Percentiles rank a stretch among this genome's conserved stretches.
phyloP scores from a whole-genome alignment of 2,888 invertebrate genomes.

The Axea sp. region DNA sequence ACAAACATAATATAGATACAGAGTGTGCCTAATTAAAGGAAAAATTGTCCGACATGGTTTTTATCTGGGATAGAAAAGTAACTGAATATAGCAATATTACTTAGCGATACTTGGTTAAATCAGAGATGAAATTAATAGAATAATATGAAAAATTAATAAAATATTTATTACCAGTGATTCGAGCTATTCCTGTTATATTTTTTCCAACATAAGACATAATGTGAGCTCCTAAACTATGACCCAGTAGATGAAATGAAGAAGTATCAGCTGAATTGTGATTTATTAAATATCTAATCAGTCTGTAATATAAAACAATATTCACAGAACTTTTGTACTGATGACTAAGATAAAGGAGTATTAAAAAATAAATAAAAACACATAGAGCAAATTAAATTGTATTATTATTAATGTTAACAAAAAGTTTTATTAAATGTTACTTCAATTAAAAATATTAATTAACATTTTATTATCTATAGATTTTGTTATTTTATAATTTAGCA shows the following conservation, averaged over 20 bases:
- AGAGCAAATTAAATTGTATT: too few relatives aligned
- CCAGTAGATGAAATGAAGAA: conserved; percentile 70
- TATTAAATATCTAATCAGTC: conserved; percentile 67
- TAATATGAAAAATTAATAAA: neutral
- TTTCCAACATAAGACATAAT: conserved; percentile 73
- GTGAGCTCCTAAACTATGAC: conserved; percentile 76
- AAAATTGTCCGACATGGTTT: conserved; percentile 41
- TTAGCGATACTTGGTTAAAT: conserved; percentile 8
- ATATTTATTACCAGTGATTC: conserved; percentile 80
- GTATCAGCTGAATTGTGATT: conserved; percentile 61
- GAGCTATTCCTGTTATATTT: conserved; percentile 69
- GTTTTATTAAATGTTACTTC: too few relatives aligned
- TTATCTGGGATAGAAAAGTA: conserved; percentile 29
- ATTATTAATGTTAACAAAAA: too few relatives aligned
- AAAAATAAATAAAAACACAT: neutral
- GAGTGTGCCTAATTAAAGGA: conserved; percentile 20
- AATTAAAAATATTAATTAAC: too few relatives aligned
- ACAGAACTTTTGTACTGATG: conserved; percentile 28
- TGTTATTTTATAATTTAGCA: too few relatives aligned
- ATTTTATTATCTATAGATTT: too few relatives aligned
- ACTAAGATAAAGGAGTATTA: conserved; percentile 29
- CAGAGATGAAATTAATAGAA: conserved; percentile 12
- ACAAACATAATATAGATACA: neutral
- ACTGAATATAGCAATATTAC: too few relatives aligned
- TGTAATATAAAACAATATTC: conserved; percentile 43